Conservation (phyloP, 2,113 vertebrate species). For the Miniopterus natalensis region DNA sequence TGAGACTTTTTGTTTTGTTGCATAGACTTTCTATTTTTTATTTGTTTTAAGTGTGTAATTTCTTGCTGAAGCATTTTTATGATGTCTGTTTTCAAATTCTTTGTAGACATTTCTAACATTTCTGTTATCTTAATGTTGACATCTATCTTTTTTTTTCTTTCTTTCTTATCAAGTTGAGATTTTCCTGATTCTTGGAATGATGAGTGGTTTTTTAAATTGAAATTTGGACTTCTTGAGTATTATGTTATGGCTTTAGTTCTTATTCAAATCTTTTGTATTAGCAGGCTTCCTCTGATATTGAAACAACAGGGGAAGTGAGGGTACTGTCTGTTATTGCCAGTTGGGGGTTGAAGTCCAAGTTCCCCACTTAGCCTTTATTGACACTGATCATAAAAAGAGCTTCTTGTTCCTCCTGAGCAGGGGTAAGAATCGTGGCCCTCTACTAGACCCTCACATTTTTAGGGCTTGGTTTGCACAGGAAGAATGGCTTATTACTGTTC, state of each 20-base stretch:
- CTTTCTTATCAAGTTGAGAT: conserved; percentile 35
- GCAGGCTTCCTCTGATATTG: background rate
- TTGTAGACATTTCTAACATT: conserved; percentile 27
- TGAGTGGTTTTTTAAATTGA: background rate
- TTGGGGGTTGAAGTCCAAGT: background rate
- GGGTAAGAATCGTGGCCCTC: background rate
- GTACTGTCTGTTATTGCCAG: background rate
- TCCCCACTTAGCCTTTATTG: background rate
- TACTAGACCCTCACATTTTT: background rate
- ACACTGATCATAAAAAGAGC: background rate
- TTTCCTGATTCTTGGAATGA: conserved; percentile 44
- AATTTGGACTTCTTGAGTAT: background rate
- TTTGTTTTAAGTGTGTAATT: conserved; percentile 19
- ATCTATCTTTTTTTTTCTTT: background rate
- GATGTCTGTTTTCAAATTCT: conserved; percentile 13
- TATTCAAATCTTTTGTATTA: background rate
- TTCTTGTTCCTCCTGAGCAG: background rate
- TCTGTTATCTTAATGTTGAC: background rate
- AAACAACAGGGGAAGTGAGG: background rate
- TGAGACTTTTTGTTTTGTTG: background rate
- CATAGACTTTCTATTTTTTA: background rate
- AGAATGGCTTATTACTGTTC: background rate
- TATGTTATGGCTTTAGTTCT: background rate
- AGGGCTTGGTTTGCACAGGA: background rate
- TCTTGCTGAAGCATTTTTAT: conserved; percentile 16